Evolutionary conservation across 2,113 vertebrate species (phyloP).

Genomic region (Vidua macroura): DNA sequence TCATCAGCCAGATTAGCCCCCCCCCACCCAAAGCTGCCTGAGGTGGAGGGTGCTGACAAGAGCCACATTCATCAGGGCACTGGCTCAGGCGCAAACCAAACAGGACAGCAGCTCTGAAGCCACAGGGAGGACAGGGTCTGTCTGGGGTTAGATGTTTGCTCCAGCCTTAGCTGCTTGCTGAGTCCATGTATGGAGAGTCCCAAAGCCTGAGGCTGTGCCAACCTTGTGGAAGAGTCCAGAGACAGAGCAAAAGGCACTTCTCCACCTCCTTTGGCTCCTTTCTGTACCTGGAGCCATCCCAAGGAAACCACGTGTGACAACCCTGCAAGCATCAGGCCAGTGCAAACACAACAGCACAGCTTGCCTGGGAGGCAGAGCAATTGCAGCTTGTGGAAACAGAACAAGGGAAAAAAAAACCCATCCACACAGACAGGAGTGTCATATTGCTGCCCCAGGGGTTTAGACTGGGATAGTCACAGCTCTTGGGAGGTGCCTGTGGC

Average conservation of each 20-base stretch:
- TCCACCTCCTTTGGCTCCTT: not conserved
- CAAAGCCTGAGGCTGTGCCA: not conserved
- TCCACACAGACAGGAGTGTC: rapidly evolving
- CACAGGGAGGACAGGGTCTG: not conserved
- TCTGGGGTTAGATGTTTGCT: not conserved
- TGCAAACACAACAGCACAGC: not conserved
- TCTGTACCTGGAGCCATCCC: not conserved
- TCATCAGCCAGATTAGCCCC: not conserved
- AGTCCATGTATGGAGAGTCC: rapidly evolving
- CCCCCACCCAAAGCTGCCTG: rapidly evolving
- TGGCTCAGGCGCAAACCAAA: conserved; percentile 56
- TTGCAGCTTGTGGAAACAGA: not conserved
- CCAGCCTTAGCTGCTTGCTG: not conserved
- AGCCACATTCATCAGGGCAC: not conserved
- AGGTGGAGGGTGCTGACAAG: conserved; percentile 9
- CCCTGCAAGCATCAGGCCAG: not conserved
- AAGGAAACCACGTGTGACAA: not conserved
- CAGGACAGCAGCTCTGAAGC: not conserved
- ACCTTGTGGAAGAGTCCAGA: not conserved
- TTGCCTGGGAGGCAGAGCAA: not conserved
- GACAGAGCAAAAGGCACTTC: not conserved
- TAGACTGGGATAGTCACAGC: not conserved
- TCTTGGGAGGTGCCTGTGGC: not conserved
- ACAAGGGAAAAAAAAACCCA: rapidly evolving
- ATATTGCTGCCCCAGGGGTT: not conserved